Base-by-base conservation (phyloP, 2,888 invertebrate genomes). In the Copidosoma aretas region DNA sequence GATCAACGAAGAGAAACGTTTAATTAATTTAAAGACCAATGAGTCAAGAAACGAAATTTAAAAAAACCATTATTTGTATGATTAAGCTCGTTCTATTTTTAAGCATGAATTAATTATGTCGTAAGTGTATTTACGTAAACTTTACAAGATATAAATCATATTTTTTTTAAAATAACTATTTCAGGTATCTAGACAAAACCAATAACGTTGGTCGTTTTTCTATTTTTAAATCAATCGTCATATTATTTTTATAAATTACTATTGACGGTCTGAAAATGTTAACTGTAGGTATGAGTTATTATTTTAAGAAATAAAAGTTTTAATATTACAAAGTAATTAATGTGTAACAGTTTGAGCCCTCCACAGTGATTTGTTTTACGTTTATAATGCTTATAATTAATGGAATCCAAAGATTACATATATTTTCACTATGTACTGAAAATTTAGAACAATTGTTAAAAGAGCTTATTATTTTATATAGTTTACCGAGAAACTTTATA, bases 41-140 rank as follows among this genome's bases (percentile, higher is more conserved):
- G 8, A 32, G 8, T 32, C 8, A 32, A 32, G 8, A 32, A 32
- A 32, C 3, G 8, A 32, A 32, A 5, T 32, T 17, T n/a, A 52
- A 19, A 1, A 5, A 5, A 39, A 64, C 22, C 14, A 1, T 14
- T 12, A 51, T 14, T 52, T 64, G 14, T 14, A n/a, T 14, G 10
- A 52, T 17, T 46, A 8, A 12, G 12, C 17, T 15, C 14, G 17
- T 15, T 64, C 51, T n/a, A 32, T 64, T 52, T 17, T 19, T 5
- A 58, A 41, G 24, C 64, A 64, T 22, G 51, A 58, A 41, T 15
- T 17, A 14, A 52, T 64, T 15, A 58, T 64, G n/a, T 52, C 14
- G 58, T 65, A 22, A 17, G 32, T 32, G 4, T 17, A 8, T n/a
- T 1, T 56, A 1, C 4, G 32, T 32, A 14, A n/a, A 17, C 32